Evolutionary conservation across 2,888 invertebrate genomes (phyloP).

Genomic region (Nomada hirtipes): DNA sequence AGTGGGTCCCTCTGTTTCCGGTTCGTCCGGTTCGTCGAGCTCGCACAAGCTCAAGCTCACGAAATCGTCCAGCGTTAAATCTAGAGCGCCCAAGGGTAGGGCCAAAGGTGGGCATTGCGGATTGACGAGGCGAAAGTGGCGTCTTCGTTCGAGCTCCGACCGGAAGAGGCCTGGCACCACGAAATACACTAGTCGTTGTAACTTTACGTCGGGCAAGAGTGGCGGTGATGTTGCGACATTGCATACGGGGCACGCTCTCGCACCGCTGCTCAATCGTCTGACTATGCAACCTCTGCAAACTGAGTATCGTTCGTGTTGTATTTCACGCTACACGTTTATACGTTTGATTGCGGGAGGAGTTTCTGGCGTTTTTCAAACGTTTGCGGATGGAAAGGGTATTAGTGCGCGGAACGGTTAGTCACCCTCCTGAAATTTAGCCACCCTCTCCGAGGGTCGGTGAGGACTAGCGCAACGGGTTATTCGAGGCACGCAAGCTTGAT

Average conservation of each 20-base stretch:
- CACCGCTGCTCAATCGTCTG: conserved; percentile 76
- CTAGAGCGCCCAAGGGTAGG: conserved; percentile 75
- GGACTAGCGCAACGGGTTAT: conserved; percentile 17
- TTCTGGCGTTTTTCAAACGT: neutral
- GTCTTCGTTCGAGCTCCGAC: conserved; percentile 78
- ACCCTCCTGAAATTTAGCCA: conserved; percentile 52
- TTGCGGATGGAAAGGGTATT: neutral
- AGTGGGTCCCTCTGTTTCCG: conserved; percentile 28
- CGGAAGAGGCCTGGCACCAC: conserved; percentile 80
- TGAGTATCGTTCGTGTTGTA: conserved; percentile 47
- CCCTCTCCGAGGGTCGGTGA: conserved; percentile 42
- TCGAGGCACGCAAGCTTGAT: conserved; percentile 43
- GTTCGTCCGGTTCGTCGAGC: conserved; percentile 55
- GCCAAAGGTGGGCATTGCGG: conserved; percentile 76
- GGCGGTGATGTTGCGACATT: conserved; percentile 73
- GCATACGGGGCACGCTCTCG: conserved; percentile 78
- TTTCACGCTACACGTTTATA: neutral
- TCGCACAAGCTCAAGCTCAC: conserved; percentile 79
- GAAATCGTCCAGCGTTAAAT: conserved; percentile 77
- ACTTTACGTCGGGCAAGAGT: conserved; percentile 73
- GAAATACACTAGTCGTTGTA: conserved; percentile 79
- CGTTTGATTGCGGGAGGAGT: neutral
- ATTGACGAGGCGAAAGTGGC: conserved; percentile 77
- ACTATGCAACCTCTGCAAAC: conserved; percentile 81
- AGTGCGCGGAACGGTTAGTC: conserved; percentile 36